Evolutionary conservation across 2,888 invertebrate species (phyloP).

Genomic region (Polyploca ridens): DNA sequence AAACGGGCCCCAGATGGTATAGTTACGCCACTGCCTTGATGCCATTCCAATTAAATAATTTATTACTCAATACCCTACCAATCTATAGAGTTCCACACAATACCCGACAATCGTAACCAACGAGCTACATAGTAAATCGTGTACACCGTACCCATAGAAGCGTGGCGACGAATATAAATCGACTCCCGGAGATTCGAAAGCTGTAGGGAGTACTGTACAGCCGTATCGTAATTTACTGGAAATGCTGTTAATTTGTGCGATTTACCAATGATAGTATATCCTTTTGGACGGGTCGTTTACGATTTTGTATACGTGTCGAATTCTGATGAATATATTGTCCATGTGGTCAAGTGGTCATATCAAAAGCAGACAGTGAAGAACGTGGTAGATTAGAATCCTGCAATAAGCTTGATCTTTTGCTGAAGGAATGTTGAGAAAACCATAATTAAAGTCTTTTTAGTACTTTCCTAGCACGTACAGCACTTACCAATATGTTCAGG

Average conservation of each 20-base stretch:
- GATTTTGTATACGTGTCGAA: neutral
- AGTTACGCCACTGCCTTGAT: no score
- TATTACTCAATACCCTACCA: neutral
- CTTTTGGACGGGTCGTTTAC: neutral
- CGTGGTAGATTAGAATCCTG: no score
- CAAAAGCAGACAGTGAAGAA: no score
- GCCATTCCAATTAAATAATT: neutral
- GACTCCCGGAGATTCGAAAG: neutral
- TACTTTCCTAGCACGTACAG: no score
- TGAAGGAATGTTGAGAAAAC: no score
- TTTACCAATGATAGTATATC: neutral
- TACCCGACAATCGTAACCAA: neutral
- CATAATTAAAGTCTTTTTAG: no score
- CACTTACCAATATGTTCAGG: no score
- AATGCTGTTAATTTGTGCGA: neutral
- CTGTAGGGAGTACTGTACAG: neutral
- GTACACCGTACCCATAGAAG: neutral
- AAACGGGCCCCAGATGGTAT: no score
- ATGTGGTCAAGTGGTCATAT: no score
- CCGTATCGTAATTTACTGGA: neutral
- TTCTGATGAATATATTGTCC: no score
- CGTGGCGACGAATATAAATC: constrained; percentile 4
- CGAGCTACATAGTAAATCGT: neutral
- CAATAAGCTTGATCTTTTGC: no score
- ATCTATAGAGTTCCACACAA: neutral